Conservation (phyloP, 2,113 vertebrate species). For the Haemorhous mexicanus region DNA sequence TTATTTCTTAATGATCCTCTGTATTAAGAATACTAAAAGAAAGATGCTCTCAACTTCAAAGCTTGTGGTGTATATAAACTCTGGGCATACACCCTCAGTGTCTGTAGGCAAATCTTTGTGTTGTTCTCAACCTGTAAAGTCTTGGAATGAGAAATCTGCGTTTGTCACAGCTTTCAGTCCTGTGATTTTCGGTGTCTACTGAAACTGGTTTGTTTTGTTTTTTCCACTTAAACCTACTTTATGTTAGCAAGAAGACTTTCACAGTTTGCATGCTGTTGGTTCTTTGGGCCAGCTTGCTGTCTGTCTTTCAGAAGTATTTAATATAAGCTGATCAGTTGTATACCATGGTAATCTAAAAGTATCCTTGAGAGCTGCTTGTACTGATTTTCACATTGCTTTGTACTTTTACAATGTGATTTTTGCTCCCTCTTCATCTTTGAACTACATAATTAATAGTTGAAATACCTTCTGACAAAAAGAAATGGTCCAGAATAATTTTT, state of each 20-base stretch:
- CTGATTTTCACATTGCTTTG: neutral
- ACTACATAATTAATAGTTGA: neutral
- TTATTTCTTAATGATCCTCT: neutral
- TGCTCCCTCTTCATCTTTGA: neutral
- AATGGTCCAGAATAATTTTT: neutral
- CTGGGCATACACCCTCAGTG: neutral
- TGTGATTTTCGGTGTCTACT: constrained; percentile 15
- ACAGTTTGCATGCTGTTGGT: neutral
- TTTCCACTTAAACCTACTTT: neutral
- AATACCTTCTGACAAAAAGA: neutral
- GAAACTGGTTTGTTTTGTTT: neutral
- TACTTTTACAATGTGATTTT: neutral
- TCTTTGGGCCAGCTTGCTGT: neutral
- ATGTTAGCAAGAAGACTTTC: neutral
- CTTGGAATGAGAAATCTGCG: neutral
- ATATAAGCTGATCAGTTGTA: neutral
- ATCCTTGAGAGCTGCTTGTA: neutral
- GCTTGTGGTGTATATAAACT: neutral
- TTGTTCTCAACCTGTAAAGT: neutral
- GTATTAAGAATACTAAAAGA: neutral
- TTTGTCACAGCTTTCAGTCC: constrained; percentile 35
- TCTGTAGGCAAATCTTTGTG: neutral
- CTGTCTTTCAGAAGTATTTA: neutral
- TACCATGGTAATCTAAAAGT: neutral
- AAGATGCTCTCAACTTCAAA: neutral